Percentiles rank a stretch among this genome's conserved stretches.
These are phyloP conservation scores for Notarius lentiginosus DNA, from an alignment of 2,113 vertebrate species.

Conservation along the genomic window DNA sequence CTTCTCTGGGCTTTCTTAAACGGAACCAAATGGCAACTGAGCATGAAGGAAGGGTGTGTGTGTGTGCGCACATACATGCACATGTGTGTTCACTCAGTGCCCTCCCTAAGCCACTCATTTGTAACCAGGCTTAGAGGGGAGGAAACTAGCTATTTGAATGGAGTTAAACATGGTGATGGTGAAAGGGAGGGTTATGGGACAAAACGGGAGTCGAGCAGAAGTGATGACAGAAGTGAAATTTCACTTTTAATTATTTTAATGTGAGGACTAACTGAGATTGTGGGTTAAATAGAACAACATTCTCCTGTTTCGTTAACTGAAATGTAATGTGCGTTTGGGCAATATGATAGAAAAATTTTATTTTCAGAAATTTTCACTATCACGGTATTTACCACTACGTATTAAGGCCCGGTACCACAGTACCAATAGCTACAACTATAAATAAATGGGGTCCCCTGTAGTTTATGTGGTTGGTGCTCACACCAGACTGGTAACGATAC, in stretches of 20 bases:
- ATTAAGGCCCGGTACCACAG: no score
- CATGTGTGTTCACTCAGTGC: slow-evolving; percentile 58
- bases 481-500: no score
- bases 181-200: slow-evolving; percentile 16
- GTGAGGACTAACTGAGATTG: neutral
- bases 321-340: neutral
- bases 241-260: neutral
- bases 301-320: neutral
- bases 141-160: slow-evolving; percentile 62
- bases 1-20: slow-evolving; percentile 53
- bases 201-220: neutral
- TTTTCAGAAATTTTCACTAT: no score
- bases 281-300: neutral
- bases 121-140: slow-evolving; percentile 60
- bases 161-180: slow-evolving; percentile 44
- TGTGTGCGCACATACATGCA: slow-evolving; percentile 59
- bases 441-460: no score
- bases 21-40: slow-evolving; percentile 67
- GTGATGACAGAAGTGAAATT: neutral
- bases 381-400: no score
- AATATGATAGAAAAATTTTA: no score
- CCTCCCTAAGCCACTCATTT: slow-evolving; percentile 59
- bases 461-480: no score
- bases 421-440: no score
- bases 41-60: slow-evolving; percentile 61